These are phyloP conservation scores for Paramacrobiotus metropolitanus DNA, from an alignment of 1,140 invertebrate genomes.

Conservation along the genomic window DNA sequence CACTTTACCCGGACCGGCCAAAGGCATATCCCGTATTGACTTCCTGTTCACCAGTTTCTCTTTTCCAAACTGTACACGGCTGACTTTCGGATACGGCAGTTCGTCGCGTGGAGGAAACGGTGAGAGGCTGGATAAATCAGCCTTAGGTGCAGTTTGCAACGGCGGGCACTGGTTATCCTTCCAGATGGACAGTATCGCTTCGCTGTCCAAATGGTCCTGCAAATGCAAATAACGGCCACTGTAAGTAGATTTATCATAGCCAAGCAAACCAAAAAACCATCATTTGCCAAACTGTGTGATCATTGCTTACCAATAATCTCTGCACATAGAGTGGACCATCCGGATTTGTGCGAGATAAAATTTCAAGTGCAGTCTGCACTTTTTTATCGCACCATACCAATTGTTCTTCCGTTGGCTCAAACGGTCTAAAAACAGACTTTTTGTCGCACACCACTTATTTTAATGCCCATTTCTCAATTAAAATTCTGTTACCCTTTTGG, in stretches of 20 bases:
- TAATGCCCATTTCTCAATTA: too few species aligned
- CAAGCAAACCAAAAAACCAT: neutral
- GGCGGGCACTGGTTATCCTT: neutral
- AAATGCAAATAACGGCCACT: neutral
- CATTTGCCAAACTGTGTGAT: neutral
- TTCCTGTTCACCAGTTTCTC: neutral
- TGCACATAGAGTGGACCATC: neutral
- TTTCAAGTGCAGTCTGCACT: neutral
- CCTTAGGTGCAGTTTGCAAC: neutral
- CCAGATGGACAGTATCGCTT: neutral
- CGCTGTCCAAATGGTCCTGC: neutral
- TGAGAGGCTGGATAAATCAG: neutral
- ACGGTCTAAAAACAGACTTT: neutral
- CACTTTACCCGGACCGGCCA: neutral
- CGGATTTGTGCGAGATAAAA: neutral
- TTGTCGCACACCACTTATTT: neutral
- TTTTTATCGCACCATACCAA: neutral
- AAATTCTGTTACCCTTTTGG: neutral
- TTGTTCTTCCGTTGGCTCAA: neutral
- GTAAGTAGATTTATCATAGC: neutral
- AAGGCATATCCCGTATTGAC: constrained; percentile 5
- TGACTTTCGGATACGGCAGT: neutral
- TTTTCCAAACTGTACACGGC: neutral
- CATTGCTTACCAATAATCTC: neutral
- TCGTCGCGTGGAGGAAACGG: neutral